Evolutionary conservation across 2,888 invertebrate genomes (phyloP), one percentile per base, ranked within the genome.

Genomic region (Theretra japonica): DNA sequence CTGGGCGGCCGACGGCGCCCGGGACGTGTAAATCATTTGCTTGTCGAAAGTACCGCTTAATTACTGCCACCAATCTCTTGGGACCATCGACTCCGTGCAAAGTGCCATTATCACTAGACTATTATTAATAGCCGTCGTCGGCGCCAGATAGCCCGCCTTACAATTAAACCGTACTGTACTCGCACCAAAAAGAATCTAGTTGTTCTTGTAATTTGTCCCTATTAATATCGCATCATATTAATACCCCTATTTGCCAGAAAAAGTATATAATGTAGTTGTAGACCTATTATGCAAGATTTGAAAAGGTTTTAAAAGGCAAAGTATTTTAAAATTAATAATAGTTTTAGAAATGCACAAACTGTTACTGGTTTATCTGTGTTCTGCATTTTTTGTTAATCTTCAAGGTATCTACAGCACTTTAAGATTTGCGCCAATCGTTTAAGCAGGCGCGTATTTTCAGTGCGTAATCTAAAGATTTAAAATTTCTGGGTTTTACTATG

Each of bases 31-130:
- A 83, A 82, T 82, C 82, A 80, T 80, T 77, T 77, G 79, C 77
- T 73, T 78, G 82, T 83, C 82, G 82, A 83, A 70, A 73, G 73
- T 71, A 72, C 78, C 79, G 76, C 69, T 81, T 89, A 87, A 89
- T 88, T 87, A 86, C 82, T 75, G 74, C 71, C 76, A 76, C 75
- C 73, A 65, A 73, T 76, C 81, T 82, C 79, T 76, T 72, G 73
- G 81, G 80, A 75, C 75, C 74, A 72, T 75, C 76, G 69, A 76
- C 74, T 74, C 69, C 76, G 75, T 73, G 75, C 77, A 78, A 74
- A 76, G 79, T 76, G 79, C 75, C 82, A 76, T 85, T 85, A 87
- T 86, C 84, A 83, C 79, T 78, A 76, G 79, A 77, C 81, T 78
- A 81, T 83, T 80, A 83, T 82, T 83, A 79, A 81, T 76, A 75